Conservation (phyloP, 2,888 invertebrate species). For the Brenthis hecate region DNA sequence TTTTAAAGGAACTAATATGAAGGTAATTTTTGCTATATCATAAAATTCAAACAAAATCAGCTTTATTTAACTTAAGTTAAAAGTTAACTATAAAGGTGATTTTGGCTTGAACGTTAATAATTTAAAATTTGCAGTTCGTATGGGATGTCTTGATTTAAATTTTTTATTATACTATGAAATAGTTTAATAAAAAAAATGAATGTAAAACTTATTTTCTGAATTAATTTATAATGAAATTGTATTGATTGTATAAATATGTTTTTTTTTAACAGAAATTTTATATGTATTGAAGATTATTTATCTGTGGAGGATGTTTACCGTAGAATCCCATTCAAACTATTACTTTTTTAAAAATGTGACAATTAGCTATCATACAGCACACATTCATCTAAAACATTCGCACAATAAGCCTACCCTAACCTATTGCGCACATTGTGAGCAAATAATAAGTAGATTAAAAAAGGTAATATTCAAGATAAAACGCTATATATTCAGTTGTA, state of each 20-base stretch:
- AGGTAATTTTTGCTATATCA: constrained; percentile 18
- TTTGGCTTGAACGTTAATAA: constrained; percentile 26
- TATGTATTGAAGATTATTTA: too few relatives aligned
- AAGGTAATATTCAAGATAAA: constrained; percentile 22
- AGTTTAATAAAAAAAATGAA: not conserved
- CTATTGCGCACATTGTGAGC: constrained; percentile 36
- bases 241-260: too few relatives aligned
- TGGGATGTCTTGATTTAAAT: not conserved
- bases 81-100: constrained; percentile 2
- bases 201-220: not conserved
- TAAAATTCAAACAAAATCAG: constrained; percentile 9
- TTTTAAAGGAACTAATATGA: constrained; percentile 23
- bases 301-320: not conserved
- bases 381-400: constrained; percentile 25
- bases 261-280: too few relatives aligned
- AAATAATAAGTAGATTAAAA: constrained; percentile 34
- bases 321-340: constrained; percentile 26
- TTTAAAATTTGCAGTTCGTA: constrained; percentile 13
- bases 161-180: not conserved
- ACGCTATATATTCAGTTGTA: constrained; percentile 27
- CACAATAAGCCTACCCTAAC: constrained; percentile 30
- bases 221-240: not conserved
- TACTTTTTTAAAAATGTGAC: constrained; percentile 28
- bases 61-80: not conserved
- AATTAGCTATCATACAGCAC: constrained; percentile 27